Conservation (phyloP, 1,140 invertebrate species). For the Elysia chlorotica region DNA sequence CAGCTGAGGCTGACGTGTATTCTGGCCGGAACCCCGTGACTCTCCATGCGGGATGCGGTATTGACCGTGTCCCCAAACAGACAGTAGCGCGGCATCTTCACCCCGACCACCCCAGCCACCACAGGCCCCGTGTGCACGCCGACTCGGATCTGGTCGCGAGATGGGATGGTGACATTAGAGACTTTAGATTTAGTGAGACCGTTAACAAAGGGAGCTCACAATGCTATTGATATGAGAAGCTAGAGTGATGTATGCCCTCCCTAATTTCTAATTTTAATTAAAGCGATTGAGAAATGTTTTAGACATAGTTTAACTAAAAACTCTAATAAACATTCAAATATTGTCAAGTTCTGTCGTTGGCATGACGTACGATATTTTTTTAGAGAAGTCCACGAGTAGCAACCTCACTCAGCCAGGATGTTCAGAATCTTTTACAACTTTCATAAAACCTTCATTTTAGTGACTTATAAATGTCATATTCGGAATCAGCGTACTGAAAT, state of each 20-base stretch:
- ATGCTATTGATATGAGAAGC: background rate
- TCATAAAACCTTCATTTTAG: too few species aligned
- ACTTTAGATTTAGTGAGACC: background rate
- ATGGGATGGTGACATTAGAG: background rate
- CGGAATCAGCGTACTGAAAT: too few species aligned
- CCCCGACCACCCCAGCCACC: slow-evolving; percentile 54
- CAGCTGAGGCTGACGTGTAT: slow-evolving; percentile 42
- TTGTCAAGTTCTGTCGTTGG: too few species aligned
- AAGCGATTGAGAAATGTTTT: background rate
- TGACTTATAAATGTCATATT: too few species aligned
- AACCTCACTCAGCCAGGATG: too few species aligned
- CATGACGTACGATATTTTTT: too few species aligned
- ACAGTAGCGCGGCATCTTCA: slow-evolving; percentile 53
- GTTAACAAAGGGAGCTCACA: background rate
- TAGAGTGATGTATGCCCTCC: background rate
- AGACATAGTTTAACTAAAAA: background rate
- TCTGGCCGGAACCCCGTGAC: slow-evolving; percentile 44
- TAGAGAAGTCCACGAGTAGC: too few species aligned
- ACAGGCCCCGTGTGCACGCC: slow-evolving; percentile 79
- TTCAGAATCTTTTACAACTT: too few species aligned
- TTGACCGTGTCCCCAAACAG: slow-evolving; percentile 60
- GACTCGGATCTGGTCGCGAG: slow-evolving; percentile 75
- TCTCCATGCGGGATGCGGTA: slow-evolving; percentile 57
- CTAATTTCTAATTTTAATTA: too few species aligned
- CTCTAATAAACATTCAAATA: background rate